Conservation (phyloP, 30 jellyfish, hydroid and myxozoan species). For the Cassiopea andromeda region DNA sequence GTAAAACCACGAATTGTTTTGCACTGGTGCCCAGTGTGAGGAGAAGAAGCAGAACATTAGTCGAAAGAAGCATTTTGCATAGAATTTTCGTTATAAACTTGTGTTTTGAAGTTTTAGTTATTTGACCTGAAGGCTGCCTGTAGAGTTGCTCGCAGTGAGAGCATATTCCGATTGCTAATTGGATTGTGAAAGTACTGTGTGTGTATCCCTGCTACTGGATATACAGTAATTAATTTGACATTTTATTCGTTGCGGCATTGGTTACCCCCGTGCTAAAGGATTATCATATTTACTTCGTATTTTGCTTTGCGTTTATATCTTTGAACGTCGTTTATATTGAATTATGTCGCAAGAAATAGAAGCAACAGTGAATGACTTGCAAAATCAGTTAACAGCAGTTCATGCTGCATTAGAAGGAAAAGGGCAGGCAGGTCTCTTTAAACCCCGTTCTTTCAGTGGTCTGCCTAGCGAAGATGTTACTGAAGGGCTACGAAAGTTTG, state of each 20-base stretch:
- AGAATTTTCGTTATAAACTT: no score
- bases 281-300: background rate
- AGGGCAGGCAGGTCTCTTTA: constrained; percentile 42
- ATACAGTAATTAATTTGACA: background rate
- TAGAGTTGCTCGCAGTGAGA: no score
- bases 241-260: background rate
- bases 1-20: no score
- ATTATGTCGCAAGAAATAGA: constrained; percentile 29
- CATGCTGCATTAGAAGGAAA: constrained; percentile 49
- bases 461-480: constrained; percentile 15
- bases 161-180: background rate
- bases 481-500: constrained; percentile 24
- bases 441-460: constrained; percentile 36
- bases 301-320: background rate
- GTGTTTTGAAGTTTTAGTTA: no score
- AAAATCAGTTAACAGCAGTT: constrained; percentile 26
- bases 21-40: background rate
- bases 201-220: background rate
- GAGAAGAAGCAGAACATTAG: no score
- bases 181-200: background rate
- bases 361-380: constrained; percentile 43
- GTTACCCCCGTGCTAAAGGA: background rate
- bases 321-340: background rate
- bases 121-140: no score
- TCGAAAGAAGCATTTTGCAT: no score